A percentile compares a stretch with the other conserved stretches of the same genome.
Conservation (phyloP, 2,888 invertebrate species). For the Monopis laevigella region DNA sequence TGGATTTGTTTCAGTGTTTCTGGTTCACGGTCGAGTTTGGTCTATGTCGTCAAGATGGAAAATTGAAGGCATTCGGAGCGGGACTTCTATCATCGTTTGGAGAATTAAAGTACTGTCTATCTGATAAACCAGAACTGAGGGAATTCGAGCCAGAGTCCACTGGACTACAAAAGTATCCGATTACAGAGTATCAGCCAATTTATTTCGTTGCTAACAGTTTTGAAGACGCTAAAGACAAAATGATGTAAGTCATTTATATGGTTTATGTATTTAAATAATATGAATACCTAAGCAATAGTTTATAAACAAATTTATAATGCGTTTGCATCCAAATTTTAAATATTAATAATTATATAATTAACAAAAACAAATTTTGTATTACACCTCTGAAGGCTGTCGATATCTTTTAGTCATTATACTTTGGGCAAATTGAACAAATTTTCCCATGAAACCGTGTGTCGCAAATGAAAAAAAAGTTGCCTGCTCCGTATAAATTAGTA, state of each 20-base stretch:
- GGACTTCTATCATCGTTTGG: slow-evolving; percentile 96
- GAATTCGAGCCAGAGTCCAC: slow-evolving; percentile 92
- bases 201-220: slow-evolving; percentile 98
- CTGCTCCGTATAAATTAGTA: too few species aligned
- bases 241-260: slow-evolving; percentile 95
- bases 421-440: too few species aligned
- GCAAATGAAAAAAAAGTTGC: too few species aligned
- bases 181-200: slow-evolving; percentile 95
- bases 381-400: too few species aligned
- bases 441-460: too few species aligned
- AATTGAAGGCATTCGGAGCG: slow-evolving; percentile 94
- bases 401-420: too few species aligned
- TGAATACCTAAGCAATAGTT: too few species aligned
- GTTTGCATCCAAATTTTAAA: too few species aligned
- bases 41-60: slow-evolving; percentile 89
- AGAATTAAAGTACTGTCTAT: slow-evolving; percentile 92
- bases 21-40: slow-evolving; percentile 99
- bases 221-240: slow-evolving; percentile 94
- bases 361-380: too few species aligned
- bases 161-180: slow-evolving; percentile 92
- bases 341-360: too few species aligned
- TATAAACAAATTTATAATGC: too few species aligned
- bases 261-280: too few species aligned
- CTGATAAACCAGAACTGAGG: slow-evolving; percentile 84
- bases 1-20: slow-evolving; percentile 90